These are phyloP conservation scores for Crocodylus rhombifer DNA, from an alignment of 2,797 vertebrate species.

Conservation along the genomic window DNA sequence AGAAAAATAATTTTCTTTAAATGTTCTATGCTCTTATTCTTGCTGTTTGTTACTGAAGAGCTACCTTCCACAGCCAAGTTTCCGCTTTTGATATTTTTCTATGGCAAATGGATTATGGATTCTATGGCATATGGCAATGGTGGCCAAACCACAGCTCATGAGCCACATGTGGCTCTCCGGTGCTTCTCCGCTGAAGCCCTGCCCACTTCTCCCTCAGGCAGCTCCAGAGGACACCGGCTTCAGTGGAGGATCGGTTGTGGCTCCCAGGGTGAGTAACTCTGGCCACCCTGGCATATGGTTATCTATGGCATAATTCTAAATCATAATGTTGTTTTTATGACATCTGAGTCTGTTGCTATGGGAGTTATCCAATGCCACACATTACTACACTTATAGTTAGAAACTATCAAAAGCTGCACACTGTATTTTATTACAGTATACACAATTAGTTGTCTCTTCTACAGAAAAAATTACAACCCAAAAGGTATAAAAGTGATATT, in stretches of 20 bases:
- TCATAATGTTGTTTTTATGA: neutral
- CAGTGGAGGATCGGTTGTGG: no score
- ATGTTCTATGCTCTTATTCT: slow-evolving; percentile 4
- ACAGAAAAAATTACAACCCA: neutral
- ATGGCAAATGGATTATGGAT: neutral
- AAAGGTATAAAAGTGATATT: neutral
- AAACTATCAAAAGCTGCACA: neutral
- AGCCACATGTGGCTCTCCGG: no score
- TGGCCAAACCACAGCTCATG: no score
- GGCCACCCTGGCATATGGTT: no score
- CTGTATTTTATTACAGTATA: neutral
- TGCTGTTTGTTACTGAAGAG: neutral
- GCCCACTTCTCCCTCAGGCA: no score
- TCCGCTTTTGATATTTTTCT: neutral
- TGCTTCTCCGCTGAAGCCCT: no score
- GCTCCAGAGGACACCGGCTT: no score
- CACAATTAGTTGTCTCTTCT: no score
- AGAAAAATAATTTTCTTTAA: neutral
- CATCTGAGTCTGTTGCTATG: neutral
- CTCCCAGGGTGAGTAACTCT: no score
- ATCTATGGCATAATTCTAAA: neutral
- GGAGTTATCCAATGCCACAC: neutral
- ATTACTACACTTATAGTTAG: neutral
- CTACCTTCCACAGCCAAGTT: neutral
- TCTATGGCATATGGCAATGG: no score